phyloP scores from a whole-genome alignment of 1,140 invertebrate genomes.

The Pogonus chalceus region DNA sequence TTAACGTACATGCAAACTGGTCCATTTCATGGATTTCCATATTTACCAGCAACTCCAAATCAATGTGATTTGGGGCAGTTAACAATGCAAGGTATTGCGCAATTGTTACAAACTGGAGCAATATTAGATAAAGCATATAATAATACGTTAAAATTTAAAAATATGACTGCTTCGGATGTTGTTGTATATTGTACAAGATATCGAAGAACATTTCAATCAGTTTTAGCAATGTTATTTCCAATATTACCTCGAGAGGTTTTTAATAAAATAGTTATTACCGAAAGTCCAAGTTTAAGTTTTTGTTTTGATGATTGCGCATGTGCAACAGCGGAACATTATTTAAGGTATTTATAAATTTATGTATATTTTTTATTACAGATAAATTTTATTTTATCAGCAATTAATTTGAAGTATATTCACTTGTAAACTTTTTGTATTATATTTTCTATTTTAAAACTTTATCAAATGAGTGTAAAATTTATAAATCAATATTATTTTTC shows the following conservation, averaged over 20 bases:
- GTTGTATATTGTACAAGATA: conserved; percentile 73
- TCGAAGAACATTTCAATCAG: conserved; percentile 80
- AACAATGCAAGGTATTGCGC: conserved; percentile 51
- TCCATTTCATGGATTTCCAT: conserved; percentile 72
- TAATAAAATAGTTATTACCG: conserved; percentile 45
- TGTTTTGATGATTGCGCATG: conserved; percentile 77
- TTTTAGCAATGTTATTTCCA: conserved; percentile 67
- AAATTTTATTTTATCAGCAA: no score
- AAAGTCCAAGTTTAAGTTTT: conserved; percentile 73
- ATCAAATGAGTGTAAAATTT: no score
- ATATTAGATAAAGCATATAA: conserved; percentile 60
- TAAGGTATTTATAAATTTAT: conserved; percentile 35
- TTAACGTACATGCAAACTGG: conserved; percentile 65
- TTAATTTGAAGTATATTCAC: no score
- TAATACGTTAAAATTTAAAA: conserved; percentile 17
- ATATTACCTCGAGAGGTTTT: conserved; percentile 49
- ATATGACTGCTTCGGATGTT: conserved; percentile 47
- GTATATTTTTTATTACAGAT: no score
- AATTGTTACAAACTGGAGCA: conserved; percentile 67
- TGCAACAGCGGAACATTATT: conserved; percentile 54
- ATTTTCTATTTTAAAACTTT: no score
- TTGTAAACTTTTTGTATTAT: no score
- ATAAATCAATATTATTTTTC: no score
- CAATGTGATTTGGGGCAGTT: conserved; percentile 60
- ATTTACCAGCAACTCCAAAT: conserved; percentile 49